Evolutionary conservation across 2,797 vertebrate species (phyloP), one percentile per base, ranked within the genome.

Genomic region (Acrossocheilus fasciatus): DNA sequence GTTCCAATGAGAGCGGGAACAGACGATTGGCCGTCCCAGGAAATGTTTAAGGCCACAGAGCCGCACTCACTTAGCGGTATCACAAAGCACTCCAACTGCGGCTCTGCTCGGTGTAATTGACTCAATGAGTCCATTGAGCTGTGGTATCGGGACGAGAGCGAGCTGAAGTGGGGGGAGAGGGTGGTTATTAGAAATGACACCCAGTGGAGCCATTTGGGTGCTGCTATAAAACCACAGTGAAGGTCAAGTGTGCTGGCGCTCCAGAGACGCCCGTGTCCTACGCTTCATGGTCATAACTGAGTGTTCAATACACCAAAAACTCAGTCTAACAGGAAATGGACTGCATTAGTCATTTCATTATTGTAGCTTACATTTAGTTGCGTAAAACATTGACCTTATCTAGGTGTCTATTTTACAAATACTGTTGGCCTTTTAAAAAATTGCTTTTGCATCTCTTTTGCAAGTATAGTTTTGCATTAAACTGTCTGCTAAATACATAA

Each of bases 221-320:
- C 91, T 90, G 87, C 91, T 92, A 88, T 92, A 94, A 95, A 92
- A 93, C 89, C 91, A 90, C 89, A 87, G 76, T 92, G 93, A 95
- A 95, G 93, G 95, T 93, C 90, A 90, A 89, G 92, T 87, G 91
- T 89, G 41, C 75, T 87, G 89, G 79, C 75, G 87, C 77, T 93
- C 88, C 93, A 92, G 89, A 81, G 43, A 81, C 4, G 89, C 82
- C 83, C 45, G 89, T 90, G 88, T 90, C 84, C 73, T 69, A 80
- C 78, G 77, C 89, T 54, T 87, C 89, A 87, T 89, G 85, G 89
- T 10, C 81, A 86, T 50, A 83, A 84, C 80, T 52, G 79, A 88
- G 78, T 80, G 75, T 70, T 82, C 4, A 11, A 52, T 6, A 50
- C 82, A 90, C 79, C 52, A 89, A 52, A 80, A 81, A 85, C 73